phyloP scores from a whole-genome alignment of 2,113 vertebrate species.

The Podiceps cristatus region DNA sequence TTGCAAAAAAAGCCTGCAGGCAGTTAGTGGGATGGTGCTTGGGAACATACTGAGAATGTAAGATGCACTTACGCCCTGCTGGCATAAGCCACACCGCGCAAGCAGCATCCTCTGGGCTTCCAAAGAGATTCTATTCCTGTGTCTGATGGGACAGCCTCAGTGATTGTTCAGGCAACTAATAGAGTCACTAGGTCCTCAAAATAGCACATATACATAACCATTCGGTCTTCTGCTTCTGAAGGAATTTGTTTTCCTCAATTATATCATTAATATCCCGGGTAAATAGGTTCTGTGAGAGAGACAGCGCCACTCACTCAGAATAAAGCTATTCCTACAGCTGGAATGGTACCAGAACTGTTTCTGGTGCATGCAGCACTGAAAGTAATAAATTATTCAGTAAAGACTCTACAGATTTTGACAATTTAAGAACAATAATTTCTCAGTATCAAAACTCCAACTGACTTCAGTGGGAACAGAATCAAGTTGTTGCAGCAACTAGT shows the following conservation, averaged over 20 bases:
- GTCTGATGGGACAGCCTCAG: not conserved
- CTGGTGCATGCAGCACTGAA: not conserved
- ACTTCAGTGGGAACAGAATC: not conserved
- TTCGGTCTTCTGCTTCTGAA: not conserved
- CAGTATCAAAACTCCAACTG: not conserved
- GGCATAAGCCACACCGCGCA: not conserved
- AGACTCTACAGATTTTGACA: not conserved
- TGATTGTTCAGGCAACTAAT: not conserved
- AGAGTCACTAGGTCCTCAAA: not conserved
- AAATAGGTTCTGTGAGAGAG: not conserved
- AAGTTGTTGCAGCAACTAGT: not conserved
- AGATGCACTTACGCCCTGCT: not conserved
- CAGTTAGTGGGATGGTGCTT: not conserved
- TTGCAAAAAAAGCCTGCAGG: not conserved
- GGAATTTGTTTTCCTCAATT: not conserved
- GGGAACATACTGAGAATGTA: not conserved
- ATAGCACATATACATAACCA: not conserved
- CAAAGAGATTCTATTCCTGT: not conserved
- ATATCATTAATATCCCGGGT: not conserved
- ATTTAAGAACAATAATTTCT: not conserved
- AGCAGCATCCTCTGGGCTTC: not conserved
- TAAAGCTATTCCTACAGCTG: not conserved
- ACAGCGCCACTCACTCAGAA: not conserved
- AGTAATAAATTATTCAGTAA: not conserved
- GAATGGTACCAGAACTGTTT: not conserved